Percentiles rank a stretch among this genome's conserved stretches.
Conservation (phyloP, 2,797 vertebrate genomes). For the Pteronotus mesoamericanus region DNA sequence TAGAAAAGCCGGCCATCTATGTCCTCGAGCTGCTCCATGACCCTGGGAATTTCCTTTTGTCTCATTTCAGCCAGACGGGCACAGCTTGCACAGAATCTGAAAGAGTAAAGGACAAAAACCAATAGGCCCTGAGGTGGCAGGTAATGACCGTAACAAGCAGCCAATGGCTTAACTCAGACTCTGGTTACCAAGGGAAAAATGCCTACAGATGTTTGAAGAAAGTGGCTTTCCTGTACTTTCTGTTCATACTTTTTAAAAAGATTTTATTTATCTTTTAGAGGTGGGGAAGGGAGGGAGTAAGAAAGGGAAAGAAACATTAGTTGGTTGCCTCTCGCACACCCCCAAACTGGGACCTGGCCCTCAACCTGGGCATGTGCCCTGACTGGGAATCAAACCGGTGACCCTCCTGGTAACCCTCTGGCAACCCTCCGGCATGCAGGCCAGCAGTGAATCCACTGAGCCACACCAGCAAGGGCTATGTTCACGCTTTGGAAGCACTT, state of each 20-base stretch:
- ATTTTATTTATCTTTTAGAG: neutral
- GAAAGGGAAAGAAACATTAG: neutral
- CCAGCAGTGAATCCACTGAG: neutral
- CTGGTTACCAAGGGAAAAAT: neutral
- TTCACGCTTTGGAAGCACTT: neutral
- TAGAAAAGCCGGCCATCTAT: slow-evolving; percentile 86
- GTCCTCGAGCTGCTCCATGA: slow-evolving; percentile 83
- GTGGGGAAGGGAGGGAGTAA: neutral
- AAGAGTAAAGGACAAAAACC: fast-evolving
- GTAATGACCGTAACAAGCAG: fast-evolving
- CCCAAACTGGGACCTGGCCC: too few species aligned
- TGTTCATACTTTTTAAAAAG: neutral
- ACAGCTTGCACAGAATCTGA: slow-evolving; percentile 93
- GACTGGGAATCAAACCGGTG: neutral
- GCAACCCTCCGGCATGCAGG: neutral
- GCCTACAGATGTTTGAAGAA: neutral
- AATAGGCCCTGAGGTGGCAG: fast-evolving
- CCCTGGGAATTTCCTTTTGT: slow-evolving; percentile 86
- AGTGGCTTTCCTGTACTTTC: too few species aligned
- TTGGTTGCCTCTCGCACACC: neutral
- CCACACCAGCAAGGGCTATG: neutral
- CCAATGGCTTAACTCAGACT: neutral
- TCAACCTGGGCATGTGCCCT: neutral
- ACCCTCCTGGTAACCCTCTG: neutral
- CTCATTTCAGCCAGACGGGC: slow-evolving; percentile 82